These are phyloP conservation scores for Cephus pulcher DNA, from an alignment of 2,888 invertebrate species.

Conservation along the genomic window DNA sequence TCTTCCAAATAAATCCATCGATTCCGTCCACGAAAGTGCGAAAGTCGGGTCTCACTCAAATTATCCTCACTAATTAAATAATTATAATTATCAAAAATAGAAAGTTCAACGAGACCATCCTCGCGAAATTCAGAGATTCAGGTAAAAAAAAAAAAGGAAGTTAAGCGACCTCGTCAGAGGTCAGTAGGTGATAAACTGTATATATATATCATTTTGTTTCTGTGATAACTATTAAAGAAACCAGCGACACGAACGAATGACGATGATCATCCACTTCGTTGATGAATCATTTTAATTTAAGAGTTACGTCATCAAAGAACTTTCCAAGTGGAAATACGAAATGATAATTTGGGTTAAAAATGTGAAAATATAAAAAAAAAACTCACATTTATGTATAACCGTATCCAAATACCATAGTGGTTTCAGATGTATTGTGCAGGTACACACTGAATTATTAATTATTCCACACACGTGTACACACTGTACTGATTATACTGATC, in stretches of 20 bases:
- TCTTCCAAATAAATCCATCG: background rate
- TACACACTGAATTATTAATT: background rate
- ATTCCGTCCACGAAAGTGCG: background rate
- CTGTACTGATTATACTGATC: background rate
- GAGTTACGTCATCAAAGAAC: background rate
- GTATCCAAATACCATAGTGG: background rate
- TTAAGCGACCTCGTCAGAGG: background rate
- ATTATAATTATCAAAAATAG: background rate
- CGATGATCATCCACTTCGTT: background rate
- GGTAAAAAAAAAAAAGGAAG: background rate
- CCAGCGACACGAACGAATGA: background rate
- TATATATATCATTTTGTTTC: background rate
- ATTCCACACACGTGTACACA: background rate
- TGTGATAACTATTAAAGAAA: background rate
- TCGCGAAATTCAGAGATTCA: background rate
- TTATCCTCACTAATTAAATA: background rate
- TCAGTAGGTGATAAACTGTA: background rate
- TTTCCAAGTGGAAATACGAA: background rate
- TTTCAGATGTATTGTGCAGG: background rate
- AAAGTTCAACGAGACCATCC: background rate
- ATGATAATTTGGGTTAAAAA: background rate
- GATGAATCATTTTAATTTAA: background rate
- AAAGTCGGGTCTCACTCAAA: background rate
- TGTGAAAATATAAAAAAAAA: background rate
- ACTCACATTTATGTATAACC: background rate